Conservation (phyloP, 2,113 vertebrate species). For the Microtus ochrogaster region DNA sequence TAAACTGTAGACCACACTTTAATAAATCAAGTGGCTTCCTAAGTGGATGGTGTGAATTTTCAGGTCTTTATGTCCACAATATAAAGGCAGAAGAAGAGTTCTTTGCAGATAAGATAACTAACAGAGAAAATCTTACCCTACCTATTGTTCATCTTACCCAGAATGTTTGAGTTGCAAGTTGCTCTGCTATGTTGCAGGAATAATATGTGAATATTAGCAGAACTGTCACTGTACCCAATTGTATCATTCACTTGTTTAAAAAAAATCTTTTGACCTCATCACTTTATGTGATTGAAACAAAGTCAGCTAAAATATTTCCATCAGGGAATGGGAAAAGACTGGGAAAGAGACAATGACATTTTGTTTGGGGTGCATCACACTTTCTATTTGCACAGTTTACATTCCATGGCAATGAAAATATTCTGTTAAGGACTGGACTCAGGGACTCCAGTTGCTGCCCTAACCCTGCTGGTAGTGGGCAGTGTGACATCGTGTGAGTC, state of each 20-base stretch:
- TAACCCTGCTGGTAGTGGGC: not conserved
- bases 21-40: not conserved
- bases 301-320: not conserved
- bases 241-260: not conserved
- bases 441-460: not conserved
- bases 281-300: conserved; percentile 5
- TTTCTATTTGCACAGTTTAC: not conserved
- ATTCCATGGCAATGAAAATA: conserved; percentile 14
- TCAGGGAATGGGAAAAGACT: not conserved
- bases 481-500: not conserved
- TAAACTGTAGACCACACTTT: not conserved
- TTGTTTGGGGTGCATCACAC: not conserved
- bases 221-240: not conserved
- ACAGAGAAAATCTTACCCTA: not conserved
- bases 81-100: not conserved
- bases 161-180: not conserved
- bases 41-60: not conserved
- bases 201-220: conserved; percentile 5
- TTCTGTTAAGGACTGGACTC: not conserved
- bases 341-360: conserved; percentile 5
- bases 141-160: not conserved
- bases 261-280: not conserved
- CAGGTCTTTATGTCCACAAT: not conserved
- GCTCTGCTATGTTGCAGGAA: not conserved
- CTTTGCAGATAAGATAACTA: not conserved